Evolutionary conservation across 2,888 invertebrate genomes (phyloP), one percentile per base, ranked within the genome.

Genomic region (Crocallis elinguaria): DNA sequence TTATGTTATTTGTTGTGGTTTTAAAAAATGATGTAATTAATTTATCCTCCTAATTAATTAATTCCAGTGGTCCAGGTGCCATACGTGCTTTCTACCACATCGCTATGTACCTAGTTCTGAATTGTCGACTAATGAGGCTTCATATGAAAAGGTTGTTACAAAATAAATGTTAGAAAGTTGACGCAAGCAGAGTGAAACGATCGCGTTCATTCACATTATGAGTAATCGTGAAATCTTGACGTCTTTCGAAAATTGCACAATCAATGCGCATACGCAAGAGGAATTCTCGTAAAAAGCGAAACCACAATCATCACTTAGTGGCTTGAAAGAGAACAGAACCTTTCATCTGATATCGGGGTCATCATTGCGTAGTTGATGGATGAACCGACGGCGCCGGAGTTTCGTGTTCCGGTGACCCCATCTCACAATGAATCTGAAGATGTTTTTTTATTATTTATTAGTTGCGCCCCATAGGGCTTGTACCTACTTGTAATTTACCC

Each of bases 201-300:
- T 35, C 21, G 43, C 48, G 45, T 58, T 54, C 55, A 57, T 51
- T 45, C 55, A 56, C 52, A 42, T 43, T 44, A 49, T 64, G 63
- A 63, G 61, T 61, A 64, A 64, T 49, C 50, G 59, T 37, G 61
- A 59, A 57, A 62, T 60, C 62, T 46, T 30, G 44, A 55, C 42
- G 33, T 44, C 35, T 49, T 52, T 48, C 46, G 43, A 27, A 43
- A 48, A 56, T 63, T 61, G 41, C 57, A 54, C 49, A 60, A 60
- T 16, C 49, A 29, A 37, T 46, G 37, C 38, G 44, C 23, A 45
- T 43, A 29, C 44, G 51, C 39, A 52, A 48, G 37, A 32, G 16
- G 23, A 32, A 35, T 33, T 29, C 41, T 41, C 29, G 9, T 41
- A 37, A 42, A 46, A 43, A 37, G 19, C 32, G 8, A 32, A 48